Conservation (phyloP, 2,113 vertebrate genomes). For the Phyllostomus hastatus region DNA sequence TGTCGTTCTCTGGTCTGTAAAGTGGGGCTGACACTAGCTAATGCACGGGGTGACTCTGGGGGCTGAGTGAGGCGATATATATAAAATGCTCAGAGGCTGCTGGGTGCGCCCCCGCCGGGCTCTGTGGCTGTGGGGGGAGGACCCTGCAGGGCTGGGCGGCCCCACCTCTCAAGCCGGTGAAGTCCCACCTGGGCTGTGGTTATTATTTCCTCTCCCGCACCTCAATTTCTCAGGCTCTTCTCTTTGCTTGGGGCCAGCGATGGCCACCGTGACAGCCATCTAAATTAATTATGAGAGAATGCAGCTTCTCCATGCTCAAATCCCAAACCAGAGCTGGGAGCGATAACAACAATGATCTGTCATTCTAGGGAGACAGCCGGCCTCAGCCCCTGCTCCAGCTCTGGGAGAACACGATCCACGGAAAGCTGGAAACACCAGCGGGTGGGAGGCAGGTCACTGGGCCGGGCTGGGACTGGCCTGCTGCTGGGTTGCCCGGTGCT, state of each 20-base stretch:
- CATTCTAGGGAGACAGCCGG: not conserved
- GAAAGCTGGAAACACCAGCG: not conserved
- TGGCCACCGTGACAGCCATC: not conserved
- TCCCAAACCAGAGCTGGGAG: not conserved
- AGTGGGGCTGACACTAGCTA: not conserved
- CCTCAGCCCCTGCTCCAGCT: not conserved
- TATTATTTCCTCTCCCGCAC: not conserved
- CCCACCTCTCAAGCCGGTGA: not conserved
- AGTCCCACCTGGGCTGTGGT: not conserved
- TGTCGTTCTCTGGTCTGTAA: not conserved
- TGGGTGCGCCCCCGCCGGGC: not conserved
- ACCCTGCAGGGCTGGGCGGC: rapidly evolving
- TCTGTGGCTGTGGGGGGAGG: no score
- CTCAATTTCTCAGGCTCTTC: not conserved
- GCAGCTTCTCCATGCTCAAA: not conserved
- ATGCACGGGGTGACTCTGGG: not conserved
- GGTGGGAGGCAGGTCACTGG: not conserved
- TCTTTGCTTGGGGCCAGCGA: not conserved
- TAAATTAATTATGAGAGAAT: slow-evolving; percentile 9
- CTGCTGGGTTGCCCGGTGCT: not conserved
- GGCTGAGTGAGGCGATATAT: not conserved
- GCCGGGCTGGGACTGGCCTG: not conserved
- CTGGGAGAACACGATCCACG: not conserved
- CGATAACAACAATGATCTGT: not conserved
- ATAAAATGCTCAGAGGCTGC: not conserved